Evolutionary conservation across 1,140 invertebrate species (phyloP), one percentile per base, ranked within the genome.

Genomic region (Lordiphosa stackelbergi): DNA sequence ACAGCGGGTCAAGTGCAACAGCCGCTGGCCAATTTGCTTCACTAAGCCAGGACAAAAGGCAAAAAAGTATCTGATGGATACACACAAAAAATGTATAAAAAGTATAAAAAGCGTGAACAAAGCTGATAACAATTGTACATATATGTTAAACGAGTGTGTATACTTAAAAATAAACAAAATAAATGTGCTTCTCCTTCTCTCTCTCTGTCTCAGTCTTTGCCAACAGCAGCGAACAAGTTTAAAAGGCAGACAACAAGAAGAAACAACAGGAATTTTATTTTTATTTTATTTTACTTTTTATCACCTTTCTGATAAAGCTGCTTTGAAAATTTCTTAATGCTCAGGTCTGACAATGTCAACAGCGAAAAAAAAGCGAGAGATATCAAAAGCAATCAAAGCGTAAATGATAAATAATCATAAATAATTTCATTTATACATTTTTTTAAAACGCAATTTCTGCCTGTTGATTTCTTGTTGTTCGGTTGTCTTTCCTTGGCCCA

Each of bases 381-480:
- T 83, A 75, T 69, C 49, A 59, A 28, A 35, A 24, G 54, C 63
- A 72, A 79, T 79, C 77, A 62, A 83, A 57, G 59, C 75, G 72
- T 77, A 83, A 83, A 77, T 68, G 77, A 83, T 77, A 81, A 83
- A 81, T 77, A 81, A 83, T 66, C 72, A 66, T 64, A 83, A 62
- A 75, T 83, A 69, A 75, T 69, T 81, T 83, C 41, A 28, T 59
- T 68, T 53, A 10, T 43, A 8, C 16, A 24, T 55, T 42, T 37
- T 36, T 36, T 31, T 61, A 72, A 72, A 69, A 72, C 75, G 75
- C 75, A 81, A 83, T 79, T 70, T 72, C 24, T 41, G 42, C 43
- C 12, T 45, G 42, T 45, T 45, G 28, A 42, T 19, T 42, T 41
- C 12, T 1, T 24, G 42, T 45, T 45, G 28, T 22, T 19, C 22